These are phyloP conservation scores for Papilio polytes DNA, from an alignment of 1,140 invertebrate species.

Conservation along the genomic window DNA sequence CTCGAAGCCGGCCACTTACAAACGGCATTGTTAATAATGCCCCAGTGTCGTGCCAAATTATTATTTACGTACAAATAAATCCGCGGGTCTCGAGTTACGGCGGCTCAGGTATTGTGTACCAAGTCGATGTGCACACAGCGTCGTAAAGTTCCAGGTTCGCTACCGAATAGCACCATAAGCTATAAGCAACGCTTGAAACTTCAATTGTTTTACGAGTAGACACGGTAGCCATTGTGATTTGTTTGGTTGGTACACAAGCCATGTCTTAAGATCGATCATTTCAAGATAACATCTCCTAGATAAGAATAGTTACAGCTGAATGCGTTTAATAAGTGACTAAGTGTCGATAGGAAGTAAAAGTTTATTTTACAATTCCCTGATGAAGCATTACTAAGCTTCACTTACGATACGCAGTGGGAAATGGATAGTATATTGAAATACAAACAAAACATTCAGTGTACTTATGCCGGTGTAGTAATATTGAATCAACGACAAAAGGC, in stretches of 20 bases:
- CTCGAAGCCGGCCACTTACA: constrained; percentile 23
- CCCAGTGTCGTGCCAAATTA: constrained; percentile 5
- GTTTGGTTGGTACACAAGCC: no score
- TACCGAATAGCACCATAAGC: neutral
- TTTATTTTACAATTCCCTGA: neutral
- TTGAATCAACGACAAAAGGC: neutral
- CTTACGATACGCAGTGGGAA: neutral
- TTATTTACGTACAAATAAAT: constrained; percentile 34
- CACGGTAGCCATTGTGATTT: neutral
- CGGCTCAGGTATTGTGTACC: neutral
- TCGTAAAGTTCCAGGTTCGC: constrained; percentile 4
- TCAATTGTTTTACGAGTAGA: neutral
- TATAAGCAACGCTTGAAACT: neutral
- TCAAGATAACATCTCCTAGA: no score
- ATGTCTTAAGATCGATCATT: no score
- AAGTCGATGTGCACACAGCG: neutral
- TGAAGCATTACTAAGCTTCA: neutral
- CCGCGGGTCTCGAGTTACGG: constrained; percentile 14
- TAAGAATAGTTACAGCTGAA: no score
- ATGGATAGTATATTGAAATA: constrained; percentile 51
- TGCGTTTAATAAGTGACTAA: no score
- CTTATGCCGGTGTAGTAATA: neutral
- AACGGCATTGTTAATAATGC: constrained; percentile 31
- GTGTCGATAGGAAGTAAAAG: no score
- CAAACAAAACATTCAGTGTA: neutral